Percentiles rank a stretch among this genome's conserved stretches.
Conservation (phyloP, 92 coral and sea anemone species). For the Desmophyllum pertusum region DNA sequence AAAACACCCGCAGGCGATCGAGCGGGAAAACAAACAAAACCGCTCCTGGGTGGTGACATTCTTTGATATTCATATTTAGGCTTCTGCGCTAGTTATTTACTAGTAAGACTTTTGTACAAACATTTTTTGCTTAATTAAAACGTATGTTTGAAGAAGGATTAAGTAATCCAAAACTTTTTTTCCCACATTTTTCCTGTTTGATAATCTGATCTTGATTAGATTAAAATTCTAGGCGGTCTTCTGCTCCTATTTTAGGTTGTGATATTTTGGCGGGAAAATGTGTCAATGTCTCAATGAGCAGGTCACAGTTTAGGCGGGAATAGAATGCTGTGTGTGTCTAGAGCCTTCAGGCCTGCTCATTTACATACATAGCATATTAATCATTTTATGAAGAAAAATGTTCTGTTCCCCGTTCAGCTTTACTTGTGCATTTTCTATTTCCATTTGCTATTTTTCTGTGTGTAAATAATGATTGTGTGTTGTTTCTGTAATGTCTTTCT, state of each 20-base stretch:
- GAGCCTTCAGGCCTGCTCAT: not conserved
- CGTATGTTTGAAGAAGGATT: conserved; percentile 7
- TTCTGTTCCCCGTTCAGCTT: not conserved
- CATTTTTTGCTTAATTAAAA: not conserved
- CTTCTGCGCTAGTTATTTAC: not conserved
- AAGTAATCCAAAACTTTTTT: conserved; percentile 4
- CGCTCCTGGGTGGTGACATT: not conserved
- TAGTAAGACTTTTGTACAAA: not conserved
- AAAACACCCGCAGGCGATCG: conserved; percentile 2
- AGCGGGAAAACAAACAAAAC: not conserved
- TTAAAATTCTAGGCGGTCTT: not conserved
- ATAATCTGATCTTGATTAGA: not conserved
- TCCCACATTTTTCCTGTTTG: not conserved
- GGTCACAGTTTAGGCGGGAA: conserved; percentile 11
- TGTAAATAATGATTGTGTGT: not conserved
- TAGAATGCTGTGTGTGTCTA: not conserved
- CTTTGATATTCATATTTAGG: not conserved
- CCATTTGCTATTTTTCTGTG: not conserved
- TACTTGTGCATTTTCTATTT: not conserved
- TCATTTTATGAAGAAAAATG: not conserved
- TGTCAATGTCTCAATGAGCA: too few species aligned
- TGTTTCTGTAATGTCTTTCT: not conserved
- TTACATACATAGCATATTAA: not conserved
- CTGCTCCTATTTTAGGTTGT: not conserved
- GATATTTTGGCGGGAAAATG: conserved; percentile 10